phyloP scores from a whole-genome alignment of 2,888 invertebrate species.

The Tetanocera ferruginea region DNA sequence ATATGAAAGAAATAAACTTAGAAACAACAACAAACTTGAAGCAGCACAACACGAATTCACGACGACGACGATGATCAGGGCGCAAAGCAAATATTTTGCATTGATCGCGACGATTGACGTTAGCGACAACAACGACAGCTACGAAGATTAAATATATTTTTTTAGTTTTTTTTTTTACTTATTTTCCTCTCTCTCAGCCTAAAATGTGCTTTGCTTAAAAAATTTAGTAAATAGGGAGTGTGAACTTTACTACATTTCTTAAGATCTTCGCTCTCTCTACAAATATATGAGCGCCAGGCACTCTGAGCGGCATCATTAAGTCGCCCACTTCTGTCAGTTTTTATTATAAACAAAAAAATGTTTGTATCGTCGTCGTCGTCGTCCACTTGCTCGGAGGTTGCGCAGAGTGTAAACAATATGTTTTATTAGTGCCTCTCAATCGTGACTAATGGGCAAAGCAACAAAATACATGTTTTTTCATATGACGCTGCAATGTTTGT shows the following conservation, averaged over 20 bases:
- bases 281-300: not conserved
- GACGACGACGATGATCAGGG: conserved; percentile 21
- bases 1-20: not conserved
- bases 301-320: not conserved
- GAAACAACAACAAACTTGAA: not conserved
- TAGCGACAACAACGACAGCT: not conserved
- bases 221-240: not conserved
- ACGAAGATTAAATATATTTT: not conserved
- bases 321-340: not conserved
- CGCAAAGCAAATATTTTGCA: conserved; percentile 28
- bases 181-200: not conserved
- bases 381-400: not conserved
- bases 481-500: no score
- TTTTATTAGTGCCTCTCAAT: not conserved
- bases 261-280: not conserved
- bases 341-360: not conserved
- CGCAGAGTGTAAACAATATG: conserved; percentile 9
- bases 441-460: not conserved
- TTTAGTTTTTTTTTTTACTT: no score
- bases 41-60: conserved; percentile 8
- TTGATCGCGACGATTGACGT: conserved; percentile 23
- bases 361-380: not conserved
- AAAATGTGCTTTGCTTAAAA: not conserved
- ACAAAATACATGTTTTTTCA: no score
- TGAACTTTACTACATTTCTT: not conserved